These are phyloP conservation scores for Epinephelus malabaricus DNA, from an alignment of 2,797 vertebrate genomes.

Conservation along the genomic window DNA sequence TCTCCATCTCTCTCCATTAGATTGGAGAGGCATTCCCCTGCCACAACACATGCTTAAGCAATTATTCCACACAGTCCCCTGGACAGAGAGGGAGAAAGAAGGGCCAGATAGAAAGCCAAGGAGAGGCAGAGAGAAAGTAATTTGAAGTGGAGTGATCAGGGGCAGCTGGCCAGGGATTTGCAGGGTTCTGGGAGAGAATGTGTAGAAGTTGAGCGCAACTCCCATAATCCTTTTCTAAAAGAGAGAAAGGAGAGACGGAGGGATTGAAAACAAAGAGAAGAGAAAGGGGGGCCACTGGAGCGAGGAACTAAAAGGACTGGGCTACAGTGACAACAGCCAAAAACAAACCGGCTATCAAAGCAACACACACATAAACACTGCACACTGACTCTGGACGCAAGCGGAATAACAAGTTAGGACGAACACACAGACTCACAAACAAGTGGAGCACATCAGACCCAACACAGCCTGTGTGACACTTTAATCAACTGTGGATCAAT, in stretches of 20 bases:
- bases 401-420: slow-evolving; percentile 68
- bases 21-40: slow-evolving; percentile 71
- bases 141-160: slow-evolving; percentile 73
- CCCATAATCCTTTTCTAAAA: slow-evolving; percentile 81
- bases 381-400: slow-evolving; percentile 45
- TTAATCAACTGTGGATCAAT: slow-evolving; percentile 27
- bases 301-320: slow-evolving; percentile 54
- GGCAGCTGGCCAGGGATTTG: slow-evolving; percentile 82
- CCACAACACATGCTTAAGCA: slow-evolving; percentile 84
- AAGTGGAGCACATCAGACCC: slow-evolving; percentile 3
- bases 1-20: slow-evolving; percentile 51
- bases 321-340: slow-evolving; percentile 76
- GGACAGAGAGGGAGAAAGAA: slow-evolving; percentile 65
- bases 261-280: slow-evolving; percentile 59
- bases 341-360: slow-evolving; percentile 65
- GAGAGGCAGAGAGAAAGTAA: slow-evolving; percentile 51
- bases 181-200: slow-evolving; percentile 79
- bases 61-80: slow-evolving; percentile 81
- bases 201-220: slow-evolving; percentile 77
- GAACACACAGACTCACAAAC: slow-evolving; percentile 34
- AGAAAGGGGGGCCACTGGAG: slow-evolving; percentile 43
- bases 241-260: slow-evolving; percentile 60
- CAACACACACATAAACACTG: slow-evolving; percentile 32
- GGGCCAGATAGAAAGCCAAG: slow-evolving; percentile 24
- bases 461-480: not conserved